Evolutionary conservation across 2,113 vertebrate species (phyloP).

Genomic region (Bos javanicus): DNA sequence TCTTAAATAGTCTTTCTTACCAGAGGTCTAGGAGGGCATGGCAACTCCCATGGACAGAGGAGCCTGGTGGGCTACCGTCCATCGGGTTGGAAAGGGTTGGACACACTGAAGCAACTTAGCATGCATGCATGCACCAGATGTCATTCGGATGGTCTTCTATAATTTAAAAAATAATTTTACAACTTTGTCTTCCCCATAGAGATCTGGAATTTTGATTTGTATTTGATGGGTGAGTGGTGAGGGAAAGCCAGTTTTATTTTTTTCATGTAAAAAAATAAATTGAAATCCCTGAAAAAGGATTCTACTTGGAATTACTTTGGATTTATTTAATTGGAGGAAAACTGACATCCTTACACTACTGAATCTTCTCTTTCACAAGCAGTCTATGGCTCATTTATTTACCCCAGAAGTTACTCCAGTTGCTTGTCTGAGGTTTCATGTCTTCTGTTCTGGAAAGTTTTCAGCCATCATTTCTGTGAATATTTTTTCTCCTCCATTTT

Average conservation of each 20-base stretch:
- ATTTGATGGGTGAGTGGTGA: background rate
- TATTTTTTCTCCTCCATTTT: background rate
- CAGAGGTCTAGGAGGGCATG: background rate
- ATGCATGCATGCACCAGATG: fast-evolving
- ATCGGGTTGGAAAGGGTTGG: background rate
- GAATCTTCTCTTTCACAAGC: background rate
- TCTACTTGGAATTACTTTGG: background rate
- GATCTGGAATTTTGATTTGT: background rate
- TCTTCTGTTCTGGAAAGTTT: background rate
- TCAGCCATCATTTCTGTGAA: background rate
- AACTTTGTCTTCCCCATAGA: background rate
- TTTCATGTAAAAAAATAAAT: background rate
- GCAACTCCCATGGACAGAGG: background rate
- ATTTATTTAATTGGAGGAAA: background rate
- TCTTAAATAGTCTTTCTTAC: background rate
- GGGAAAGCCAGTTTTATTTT: background rate
- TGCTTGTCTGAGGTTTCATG: background rate
- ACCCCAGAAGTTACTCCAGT: background rate
- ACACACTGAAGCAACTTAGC: background rate
- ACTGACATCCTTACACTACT: background rate
- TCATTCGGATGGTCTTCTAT: background rate
- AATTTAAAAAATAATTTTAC: background rate
- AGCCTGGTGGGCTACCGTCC: background rate
- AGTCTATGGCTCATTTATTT: background rate
- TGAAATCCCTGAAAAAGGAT: background rate